These are phyloP conservation scores for Pristionchus entomophagus DNA, from an alignment of 2,888 invertebrate species.

Conservation along the genomic window DNA sequence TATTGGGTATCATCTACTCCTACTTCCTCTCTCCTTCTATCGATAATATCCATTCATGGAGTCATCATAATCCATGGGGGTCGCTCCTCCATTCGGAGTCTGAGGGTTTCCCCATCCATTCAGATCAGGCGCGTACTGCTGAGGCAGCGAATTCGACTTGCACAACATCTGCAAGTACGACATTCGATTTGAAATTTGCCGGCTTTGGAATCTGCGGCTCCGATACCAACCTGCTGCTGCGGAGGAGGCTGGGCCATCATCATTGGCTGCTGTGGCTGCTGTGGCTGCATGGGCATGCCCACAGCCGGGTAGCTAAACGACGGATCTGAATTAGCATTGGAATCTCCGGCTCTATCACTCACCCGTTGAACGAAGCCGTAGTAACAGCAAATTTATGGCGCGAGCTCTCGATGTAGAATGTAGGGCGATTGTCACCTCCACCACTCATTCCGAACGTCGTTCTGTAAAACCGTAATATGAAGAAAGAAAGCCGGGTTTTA, in stretches of 20 bases:
- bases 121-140: conserved; percentile 53
- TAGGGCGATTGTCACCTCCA: conserved; percentile 54
- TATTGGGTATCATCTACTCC: neutral
- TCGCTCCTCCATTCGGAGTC: conserved; percentile 26
- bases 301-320: conserved; percentile 26
- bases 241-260: conserved; percentile 49
- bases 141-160: conserved; percentile 60
- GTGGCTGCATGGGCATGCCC: conserved; percentile 1
- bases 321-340: neutral
- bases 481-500: neutral
- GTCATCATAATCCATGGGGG: conserved; percentile 47
- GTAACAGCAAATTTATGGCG: conserved; percentile 69
- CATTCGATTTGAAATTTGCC: neutral
- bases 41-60: conserved; percentile 40
- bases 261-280: conserved; percentile 31
- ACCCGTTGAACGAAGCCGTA: conserved; percentile 57
- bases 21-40: neutral
- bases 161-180: conserved; percentile 52
- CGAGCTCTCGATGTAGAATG: conserved; percentile 65
- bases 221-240: conserved; percentile 20
- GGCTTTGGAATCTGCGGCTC: neutral
- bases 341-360: conserved; percentile 47
- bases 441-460: conserved; percentile 35
- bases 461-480: conserved; percentile 6
- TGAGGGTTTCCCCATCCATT: conserved; percentile 35